Base-by-base conservation (phyloP, 1,140 invertebrate species). In the Aphelenchoides avenae region DNA sequence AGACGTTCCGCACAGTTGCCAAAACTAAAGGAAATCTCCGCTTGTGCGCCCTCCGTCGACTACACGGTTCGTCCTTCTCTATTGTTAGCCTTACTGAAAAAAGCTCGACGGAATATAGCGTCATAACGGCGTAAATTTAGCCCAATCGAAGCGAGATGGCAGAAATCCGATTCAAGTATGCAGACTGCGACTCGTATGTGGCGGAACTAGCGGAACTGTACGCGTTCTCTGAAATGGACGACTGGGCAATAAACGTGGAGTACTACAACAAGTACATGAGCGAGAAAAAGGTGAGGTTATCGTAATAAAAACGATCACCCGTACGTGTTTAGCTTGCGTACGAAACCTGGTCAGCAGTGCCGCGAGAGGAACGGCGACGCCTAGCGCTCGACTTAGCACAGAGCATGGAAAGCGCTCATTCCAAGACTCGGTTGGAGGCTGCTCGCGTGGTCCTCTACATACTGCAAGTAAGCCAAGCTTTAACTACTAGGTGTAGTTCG, bases 211-310 rank as follows among this genome's bases (percentile, higher is more conserved):
- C 74, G n/a, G 75, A 75, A 31, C 42, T 75, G 9, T 75, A 75
- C 46, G 64, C 71, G 5, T 75, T 76, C 56, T 68, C 73, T 1
- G 73, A 75, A 30, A 57, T 75, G 63, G 65, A 75, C 11, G 73
- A 75, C 18, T 77, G 58, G 31, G 54, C 63, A 6, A 44, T 55
- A 6, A 72, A 72, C 39, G 49, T 57, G 7, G 46, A 65, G 9
- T 43, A 48, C 5, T 75, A 59, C 52, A 40, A 51, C 26, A 54
- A 51, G n/a, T 73, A 73, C 59, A 40, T 54, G 15, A 57, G 60
- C 13, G 61, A 73, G 18, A 49, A 46, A 27, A 53, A 66, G 47
- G 70, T 72, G 41, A 26, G 18, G n/a, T 58, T 52, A 3, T 13
- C 24, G 24, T 11, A 37, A n/a, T 61, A 7, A 67, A 46, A 60